A percentile compares a stretch with the other conserved stretches of the same genome.
phyloP scores from a whole-genome alignment of 2,113 vertebrate species.

The Erinaceus europaeus region DNA sequence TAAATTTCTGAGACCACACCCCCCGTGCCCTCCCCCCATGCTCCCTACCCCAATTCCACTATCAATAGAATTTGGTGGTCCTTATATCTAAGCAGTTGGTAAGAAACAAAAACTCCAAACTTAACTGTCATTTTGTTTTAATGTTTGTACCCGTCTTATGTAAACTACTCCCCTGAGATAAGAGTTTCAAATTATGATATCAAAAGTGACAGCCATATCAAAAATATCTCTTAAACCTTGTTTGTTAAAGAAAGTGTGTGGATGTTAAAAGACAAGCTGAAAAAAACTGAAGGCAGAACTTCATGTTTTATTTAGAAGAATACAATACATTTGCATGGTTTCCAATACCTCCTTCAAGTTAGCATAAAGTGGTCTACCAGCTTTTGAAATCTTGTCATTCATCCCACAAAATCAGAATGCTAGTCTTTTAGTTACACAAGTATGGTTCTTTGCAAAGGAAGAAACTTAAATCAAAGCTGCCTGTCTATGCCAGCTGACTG shows the following conservation, averaged over 20 bases:
- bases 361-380: slow-evolving; percentile 53
- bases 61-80: slow-evolving; percentile 53
- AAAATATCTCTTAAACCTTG: slow-evolving; percentile 74
- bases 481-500: slow-evolving; percentile 49
- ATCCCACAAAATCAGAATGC: slow-evolving; percentile 58
- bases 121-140: slow-evolving; percentile 75
- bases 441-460: slow-evolving; percentile 62
- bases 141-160: slow-evolving; percentile 77
- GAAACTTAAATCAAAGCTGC: slow-evolving; percentile 35
- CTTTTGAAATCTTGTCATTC: slow-evolving; percentile 64
- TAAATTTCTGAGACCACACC: slow-evolving; percentile 55
- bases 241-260: slow-evolving; percentile 65
- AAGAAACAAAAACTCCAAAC: slow-evolving; percentile 63
- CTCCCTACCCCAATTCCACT: slow-evolving; percentile 34
- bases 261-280: slow-evolving; percentile 72
- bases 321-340: slow-evolving; percentile 55
- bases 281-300: slow-evolving; percentile 75
- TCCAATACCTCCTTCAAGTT: slow-evolving; percentile 74
- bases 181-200: slow-evolving; percentile 80
- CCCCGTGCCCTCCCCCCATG: no score
- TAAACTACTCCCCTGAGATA: slow-evolving; percentile 74
- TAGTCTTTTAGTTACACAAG: slow-evolving; percentile 50
- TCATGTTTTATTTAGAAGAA: slow-evolving; percentile 75
- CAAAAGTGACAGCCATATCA: slow-evolving; percentile 79
- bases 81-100: slow-evolving; percentile 49